Evolutionary conservation across 2,797 vertebrate species (phyloP).

Genomic region (Falco columbarius): DNA sequence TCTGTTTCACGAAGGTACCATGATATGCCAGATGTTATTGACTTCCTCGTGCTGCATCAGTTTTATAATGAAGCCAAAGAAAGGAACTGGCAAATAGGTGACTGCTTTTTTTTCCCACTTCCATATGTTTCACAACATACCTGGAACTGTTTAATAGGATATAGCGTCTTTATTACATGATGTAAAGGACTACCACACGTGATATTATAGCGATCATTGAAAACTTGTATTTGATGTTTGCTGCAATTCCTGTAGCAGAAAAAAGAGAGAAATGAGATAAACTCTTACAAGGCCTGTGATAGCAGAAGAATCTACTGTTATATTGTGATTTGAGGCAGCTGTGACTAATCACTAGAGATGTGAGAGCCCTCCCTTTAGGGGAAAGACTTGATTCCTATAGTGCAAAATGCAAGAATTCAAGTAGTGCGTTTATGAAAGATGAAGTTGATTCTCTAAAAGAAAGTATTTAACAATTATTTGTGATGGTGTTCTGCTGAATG

Average conservation of each 20-base stretch:
- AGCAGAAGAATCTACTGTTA: not conserved
- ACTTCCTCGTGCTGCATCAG: constrained; percentile 96
- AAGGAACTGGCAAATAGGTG: constrained; percentile 95
- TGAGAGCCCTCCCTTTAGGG: not conserved
- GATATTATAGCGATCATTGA: not conserved
- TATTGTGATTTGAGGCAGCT: not conserved
- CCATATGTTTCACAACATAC: not conserved
- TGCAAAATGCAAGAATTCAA: not conserved
- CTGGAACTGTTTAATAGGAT: not conserved
- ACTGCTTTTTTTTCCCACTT: not conserved
- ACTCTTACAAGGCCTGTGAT: not conserved
- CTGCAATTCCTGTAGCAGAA: not conserved
- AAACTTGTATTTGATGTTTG: not conserved
- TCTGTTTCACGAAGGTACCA: constrained; percentile 86
- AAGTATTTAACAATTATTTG: not conserved
- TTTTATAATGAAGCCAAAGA: constrained; percentile 98
- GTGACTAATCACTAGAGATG: not conserved
- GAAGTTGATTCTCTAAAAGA: not conserved
- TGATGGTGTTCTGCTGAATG: not conserved
- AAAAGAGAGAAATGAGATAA: not conserved
- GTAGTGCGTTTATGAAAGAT: not conserved
- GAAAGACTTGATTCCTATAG: not conserved
- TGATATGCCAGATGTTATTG: constrained; percentile 99
- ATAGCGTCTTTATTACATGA: not conserved
- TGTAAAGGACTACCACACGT: not conserved